phyloP scores from a whole-genome alignment of 2,113 vertebrate species.

The Montifringilla adamsi region DNA sequence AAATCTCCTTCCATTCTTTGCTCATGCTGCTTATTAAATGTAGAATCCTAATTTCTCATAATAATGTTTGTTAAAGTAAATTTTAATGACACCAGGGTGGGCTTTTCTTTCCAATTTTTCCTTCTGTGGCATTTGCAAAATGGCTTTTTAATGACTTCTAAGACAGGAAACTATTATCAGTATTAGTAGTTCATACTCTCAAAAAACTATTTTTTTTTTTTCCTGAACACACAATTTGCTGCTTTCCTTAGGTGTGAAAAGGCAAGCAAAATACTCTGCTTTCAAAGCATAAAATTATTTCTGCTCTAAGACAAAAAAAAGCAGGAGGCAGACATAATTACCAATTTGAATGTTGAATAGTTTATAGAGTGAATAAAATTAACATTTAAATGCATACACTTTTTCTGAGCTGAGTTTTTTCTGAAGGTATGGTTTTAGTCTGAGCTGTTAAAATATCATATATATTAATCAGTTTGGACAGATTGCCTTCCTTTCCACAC shows the following conservation, averaged over 20 bases:
- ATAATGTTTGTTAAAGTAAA: neutral
- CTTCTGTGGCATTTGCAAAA: neutral
- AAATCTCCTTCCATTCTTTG: neutral
- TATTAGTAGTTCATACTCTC: neutral
- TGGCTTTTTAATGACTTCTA: conserved; percentile 1
- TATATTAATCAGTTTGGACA: neutral
- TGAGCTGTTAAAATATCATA: neutral
- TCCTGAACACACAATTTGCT: neutral
- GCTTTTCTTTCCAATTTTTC: neutral
- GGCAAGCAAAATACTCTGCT: neutral
- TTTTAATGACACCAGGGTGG: neutral
- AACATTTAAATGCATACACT: neutral
- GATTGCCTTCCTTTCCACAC: neutral
- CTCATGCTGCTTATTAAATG: neutral
- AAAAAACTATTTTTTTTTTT: neutral
- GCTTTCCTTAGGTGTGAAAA: neutral
- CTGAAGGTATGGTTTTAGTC: neutral
- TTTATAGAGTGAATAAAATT: neutral
- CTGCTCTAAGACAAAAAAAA: neutral
- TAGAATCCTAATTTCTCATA: neutral
- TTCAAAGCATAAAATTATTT: neutral
- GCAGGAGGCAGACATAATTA: neutral
- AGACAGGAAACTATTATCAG: neutral
- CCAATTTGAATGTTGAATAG: neutral
- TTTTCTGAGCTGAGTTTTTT: neutral